phyloP scores from a whole-genome alignment of 2,888 invertebrate species.

The Xanthorhoe spadicearia region DNA sequence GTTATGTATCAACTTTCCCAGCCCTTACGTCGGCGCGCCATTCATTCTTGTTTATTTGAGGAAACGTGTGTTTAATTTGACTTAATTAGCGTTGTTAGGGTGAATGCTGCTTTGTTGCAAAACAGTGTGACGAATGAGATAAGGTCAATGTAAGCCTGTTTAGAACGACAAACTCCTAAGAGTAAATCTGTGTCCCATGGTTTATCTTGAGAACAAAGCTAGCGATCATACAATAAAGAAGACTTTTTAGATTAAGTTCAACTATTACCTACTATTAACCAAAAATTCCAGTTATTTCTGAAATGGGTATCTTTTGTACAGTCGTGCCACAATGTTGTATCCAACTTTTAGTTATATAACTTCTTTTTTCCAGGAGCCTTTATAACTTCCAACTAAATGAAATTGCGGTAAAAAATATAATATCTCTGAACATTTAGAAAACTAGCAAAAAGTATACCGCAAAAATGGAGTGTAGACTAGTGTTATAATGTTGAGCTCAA shows the following conservation, averaged over 20 bases:
- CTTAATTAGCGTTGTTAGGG: constrained; percentile 41
- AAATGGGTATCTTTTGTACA: too few relatives aligned
- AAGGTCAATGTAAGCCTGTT: not conserved
- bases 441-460: constrained; percentile 24
- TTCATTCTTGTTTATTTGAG: constrained; percentile 41
- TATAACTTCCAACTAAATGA: not conserved
- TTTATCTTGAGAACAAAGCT: not conserved
- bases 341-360: not conserved
- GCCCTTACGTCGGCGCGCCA: constrained; percentile 17
- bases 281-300: too few relatives aligned
- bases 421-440: constrained; percentile 9
- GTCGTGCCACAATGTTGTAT: too few relatives aligned
- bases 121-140: constrained; percentile 14
- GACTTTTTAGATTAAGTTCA: too few relatives aligned
- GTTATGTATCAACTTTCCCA: constrained; percentile 8
- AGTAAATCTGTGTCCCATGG: not conserved
- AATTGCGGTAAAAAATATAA: constrained; percentile 3
- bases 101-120: constrained; percentile 28
- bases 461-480: constrained; percentile 30
- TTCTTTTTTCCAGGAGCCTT: not conserved
- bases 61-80: constrained; percentile 43
- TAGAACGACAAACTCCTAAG: not conserved
- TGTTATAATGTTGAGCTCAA: constrained; percentile 36
- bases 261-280: too few relatives aligned
- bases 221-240: too few relatives aligned